Evolutionary conservation across 2,797 vertebrate genomes (phyloP).

Genomic region (Poeciliopsis turneri): DNA sequence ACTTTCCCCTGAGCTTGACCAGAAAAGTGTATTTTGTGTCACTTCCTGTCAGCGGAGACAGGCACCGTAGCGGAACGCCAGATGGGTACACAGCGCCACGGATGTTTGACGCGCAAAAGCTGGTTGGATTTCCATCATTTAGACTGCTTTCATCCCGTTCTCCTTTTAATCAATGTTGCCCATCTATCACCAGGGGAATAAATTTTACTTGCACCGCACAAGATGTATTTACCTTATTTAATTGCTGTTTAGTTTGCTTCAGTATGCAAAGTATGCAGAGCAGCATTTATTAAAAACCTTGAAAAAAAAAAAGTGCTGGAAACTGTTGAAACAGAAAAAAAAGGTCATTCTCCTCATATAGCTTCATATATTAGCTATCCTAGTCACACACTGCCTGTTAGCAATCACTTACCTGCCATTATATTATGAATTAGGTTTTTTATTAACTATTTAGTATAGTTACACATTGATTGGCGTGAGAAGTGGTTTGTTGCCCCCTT

Average conservation of each 20-base stretch:
- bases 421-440: not conserved
- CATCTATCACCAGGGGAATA: slow-evolving; percentile 3
- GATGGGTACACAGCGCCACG: not conserved
- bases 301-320: slow-evolving; percentile 3
- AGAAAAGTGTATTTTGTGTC: slow-evolving; percentile 13
- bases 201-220: slow-evolving; percentile 9
- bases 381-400: too few species aligned
- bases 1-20: slow-evolving; percentile 10
- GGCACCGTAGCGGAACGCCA: not conserved
- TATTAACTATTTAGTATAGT: not conserved
- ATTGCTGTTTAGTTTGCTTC: slow-evolving; percentile 35
- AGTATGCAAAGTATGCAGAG: slow-evolving; percentile 6
- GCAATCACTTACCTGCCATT: not conserved
- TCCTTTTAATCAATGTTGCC: slow-evolving; percentile 9
- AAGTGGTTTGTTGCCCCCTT: not conserved
- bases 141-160: slow-evolving; percentile 13
- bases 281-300: not conserved
- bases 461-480: not conserved
- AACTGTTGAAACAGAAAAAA: slow-evolving; percentile 16
- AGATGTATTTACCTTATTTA: slow-evolving; percentile 28
- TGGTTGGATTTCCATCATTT: slow-evolving; percentile 21
- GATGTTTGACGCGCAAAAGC: slow-evolving; percentile 12
- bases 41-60: slow-evolving; percentile 17
- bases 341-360: not conserved
- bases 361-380: not conserved